A percentile compares a stretch with the other conserved stretches of the same genome.
Evolutionary conservation across 2,888 invertebrate species (phyloP).

Genomic region (Cryptus viduatorius): DNA sequence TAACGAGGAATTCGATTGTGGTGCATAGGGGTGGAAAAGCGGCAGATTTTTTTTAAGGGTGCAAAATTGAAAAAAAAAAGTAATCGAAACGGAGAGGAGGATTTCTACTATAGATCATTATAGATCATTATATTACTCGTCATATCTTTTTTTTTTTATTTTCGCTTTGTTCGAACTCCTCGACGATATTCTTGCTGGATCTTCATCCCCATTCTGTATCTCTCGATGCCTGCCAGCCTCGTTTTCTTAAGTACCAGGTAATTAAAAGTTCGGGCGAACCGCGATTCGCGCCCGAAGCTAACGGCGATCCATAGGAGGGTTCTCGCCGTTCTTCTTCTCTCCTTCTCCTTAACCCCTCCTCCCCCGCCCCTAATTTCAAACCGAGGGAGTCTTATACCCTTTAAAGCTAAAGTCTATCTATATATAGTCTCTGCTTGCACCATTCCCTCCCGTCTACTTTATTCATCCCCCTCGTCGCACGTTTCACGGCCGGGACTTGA

Average conservation of each 20-base stretch:
- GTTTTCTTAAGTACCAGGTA: constrained; percentile 73
- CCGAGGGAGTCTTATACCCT: constrained; percentile 36
- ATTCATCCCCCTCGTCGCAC: constrained; percentile 48
- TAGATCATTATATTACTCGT: neutral
- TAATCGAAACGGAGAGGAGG: neutral
- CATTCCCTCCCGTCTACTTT: constrained; percentile 51
- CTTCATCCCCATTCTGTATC: constrained; percentile 34
- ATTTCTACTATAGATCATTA: neutral
- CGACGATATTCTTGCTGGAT: neutral
- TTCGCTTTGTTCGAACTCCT: neutral
- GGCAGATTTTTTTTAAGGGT: neutral
- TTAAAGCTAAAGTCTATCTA: constrained; percentile 18
- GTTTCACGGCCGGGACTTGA: constrained; percentile 39
- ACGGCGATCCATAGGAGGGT: constrained; percentile 31
- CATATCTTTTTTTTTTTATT: neutral
- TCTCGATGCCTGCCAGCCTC: constrained; percentile 24
- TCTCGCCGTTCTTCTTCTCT: constrained; percentile 25
- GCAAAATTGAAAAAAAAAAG: neutral
- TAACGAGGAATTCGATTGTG: neutral
- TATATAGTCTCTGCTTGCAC: constrained; percentile 18
- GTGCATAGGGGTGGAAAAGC: neutral
- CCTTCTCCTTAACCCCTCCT: neutral
- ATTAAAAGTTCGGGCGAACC: constrained; percentile 79
- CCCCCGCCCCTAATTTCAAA: neutral
- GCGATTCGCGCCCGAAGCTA: constrained; percentile 73